Evolutionary conservation across 1,140 invertebrate species (phyloP).

Genomic region (Listronotus bonariensis): DNA sequence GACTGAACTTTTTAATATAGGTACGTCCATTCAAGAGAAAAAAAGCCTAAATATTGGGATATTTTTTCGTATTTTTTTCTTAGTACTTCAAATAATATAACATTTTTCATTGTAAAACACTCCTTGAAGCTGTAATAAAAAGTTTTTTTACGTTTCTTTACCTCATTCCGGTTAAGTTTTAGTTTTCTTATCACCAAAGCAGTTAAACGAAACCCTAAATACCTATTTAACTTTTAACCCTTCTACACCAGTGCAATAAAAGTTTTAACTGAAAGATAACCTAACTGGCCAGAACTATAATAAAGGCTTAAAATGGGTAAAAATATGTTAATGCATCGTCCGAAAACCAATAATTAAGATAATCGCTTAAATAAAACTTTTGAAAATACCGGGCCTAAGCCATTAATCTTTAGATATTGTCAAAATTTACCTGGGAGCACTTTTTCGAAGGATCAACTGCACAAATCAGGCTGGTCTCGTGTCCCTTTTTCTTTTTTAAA

Average conservation of each 20-base stretch:
- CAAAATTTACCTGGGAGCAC: constrained; percentile 38
- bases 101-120: too few species aligned
- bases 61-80: too few species aligned
- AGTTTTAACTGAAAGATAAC: neutral
- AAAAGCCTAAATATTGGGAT: too few species aligned
- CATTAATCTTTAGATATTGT: constrained; percentile 48
- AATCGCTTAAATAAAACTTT: constrained; percentile 45
- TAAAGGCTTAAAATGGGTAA: constrained; percentile 16
- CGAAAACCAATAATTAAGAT: constrained; percentile 49
- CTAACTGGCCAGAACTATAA: neutral
- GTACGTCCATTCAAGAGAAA: too few species aligned
- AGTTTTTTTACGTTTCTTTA: too few species aligned
- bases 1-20: too few species aligned
- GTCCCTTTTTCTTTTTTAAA: neutral
- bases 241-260: neutral
- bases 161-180: too few species aligned
- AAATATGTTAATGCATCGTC: constrained; percentile 44
- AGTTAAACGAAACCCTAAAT: neutral
- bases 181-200: neutral
- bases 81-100: too few species aligned
- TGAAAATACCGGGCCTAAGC: constrained; percentile 37
- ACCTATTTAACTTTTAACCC: too few species aligned
- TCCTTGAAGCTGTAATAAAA: too few species aligned
- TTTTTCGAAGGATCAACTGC: constrained; percentile 19
- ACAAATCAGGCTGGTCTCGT: constrained; percentile 25